phyloP scores from a whole-genome alignment of 2,888 invertebrate species.

The Crossocerus cetratus region DNA sequence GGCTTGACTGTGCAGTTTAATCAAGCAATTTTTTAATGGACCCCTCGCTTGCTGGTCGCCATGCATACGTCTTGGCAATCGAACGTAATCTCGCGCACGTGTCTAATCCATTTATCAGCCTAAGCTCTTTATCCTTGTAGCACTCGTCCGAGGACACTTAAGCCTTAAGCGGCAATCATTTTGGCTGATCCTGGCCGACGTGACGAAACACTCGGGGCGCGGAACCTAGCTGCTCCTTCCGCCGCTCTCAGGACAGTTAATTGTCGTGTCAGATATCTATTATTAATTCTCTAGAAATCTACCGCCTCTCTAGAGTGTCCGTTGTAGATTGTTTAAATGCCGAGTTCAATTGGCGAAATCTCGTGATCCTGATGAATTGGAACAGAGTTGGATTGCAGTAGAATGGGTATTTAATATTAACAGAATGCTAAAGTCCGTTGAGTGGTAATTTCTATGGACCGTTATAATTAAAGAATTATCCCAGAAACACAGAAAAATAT shows the following conservation, averaged over 20 bases:
- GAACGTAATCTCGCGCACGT: constrained; percentile 43
- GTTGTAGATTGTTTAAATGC: no score
- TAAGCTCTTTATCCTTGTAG: constrained; percentile 43
- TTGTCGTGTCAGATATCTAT: no score
- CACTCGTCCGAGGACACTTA: constrained; percentile 15
- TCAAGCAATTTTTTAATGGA: neutral
- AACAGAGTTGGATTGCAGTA: no score
- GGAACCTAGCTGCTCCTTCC: neutral
- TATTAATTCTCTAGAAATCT: constrained; percentile 1
- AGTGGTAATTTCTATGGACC: no score
- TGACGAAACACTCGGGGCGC: constrained; percentile 27
- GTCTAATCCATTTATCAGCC: constrained; percentile 44
- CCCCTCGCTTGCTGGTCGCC: neutral
- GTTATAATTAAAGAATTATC: no score
- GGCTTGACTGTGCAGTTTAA: neutral
- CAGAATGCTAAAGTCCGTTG: no score
- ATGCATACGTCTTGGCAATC: constrained; percentile 10
- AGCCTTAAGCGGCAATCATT: constrained; percentile 40
- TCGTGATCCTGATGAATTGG: no score
- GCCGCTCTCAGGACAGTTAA: constrained; percentile 11
- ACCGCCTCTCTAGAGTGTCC: neutral
- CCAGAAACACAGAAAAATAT: no score
- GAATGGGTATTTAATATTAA: no score
- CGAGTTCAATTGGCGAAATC: no score
- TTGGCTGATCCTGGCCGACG: constrained; percentile 37